These are phyloP conservation scores for Oxyteleia sp. DNA, from an alignment of 2,888 invertebrate species.

Conservation along the genomic window DNA sequence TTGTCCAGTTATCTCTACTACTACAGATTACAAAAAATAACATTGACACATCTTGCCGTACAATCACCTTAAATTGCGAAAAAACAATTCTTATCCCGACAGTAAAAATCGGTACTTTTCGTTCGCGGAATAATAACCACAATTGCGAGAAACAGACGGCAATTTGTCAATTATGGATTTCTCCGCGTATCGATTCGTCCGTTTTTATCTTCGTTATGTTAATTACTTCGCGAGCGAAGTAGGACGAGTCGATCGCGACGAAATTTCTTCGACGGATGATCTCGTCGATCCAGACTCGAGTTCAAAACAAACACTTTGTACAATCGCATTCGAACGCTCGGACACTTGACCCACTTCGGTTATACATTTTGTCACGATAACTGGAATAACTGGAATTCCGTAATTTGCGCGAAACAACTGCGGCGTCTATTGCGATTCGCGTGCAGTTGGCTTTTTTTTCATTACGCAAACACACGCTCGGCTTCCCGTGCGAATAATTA, in stretches of 20 bases:
- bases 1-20: too few species aligned
- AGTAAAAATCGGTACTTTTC: too few species aligned
- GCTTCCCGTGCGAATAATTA: too few species aligned
- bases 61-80: conserved; percentile 1
- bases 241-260: conserved; percentile 34
- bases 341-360: conserved; percentile 53
- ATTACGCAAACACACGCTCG: too few species aligned
- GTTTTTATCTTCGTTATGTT: conserved; percentile 47
- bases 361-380: conserved; percentile 49
- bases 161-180: conserved; percentile 31
- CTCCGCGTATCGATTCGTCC: conserved; percentile 26
- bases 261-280: conserved; percentile 38
- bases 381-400: conserved; percentile 41
- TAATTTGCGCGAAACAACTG: conserved; percentile 20
- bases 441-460: not conserved
- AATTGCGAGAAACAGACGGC: not conserved
- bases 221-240: conserved; percentile 25
- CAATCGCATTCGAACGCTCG: conserved; percentile 44
- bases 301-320: conserved; percentile 43
- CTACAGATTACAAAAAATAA: too few species aligned
- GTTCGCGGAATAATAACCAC: too few species aligned
- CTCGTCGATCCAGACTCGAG: conserved; percentile 25
- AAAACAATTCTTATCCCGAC: too few species aligned
- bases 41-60: too few species aligned
- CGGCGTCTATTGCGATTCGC: not conserved